Percentiles rank a stretch among this genome's conserved stretches.
These are phyloP conservation scores for Erebia aethiops DNA, from an alignment of 2,888 invertebrate species.

Conservation along the genomic window DNA sequence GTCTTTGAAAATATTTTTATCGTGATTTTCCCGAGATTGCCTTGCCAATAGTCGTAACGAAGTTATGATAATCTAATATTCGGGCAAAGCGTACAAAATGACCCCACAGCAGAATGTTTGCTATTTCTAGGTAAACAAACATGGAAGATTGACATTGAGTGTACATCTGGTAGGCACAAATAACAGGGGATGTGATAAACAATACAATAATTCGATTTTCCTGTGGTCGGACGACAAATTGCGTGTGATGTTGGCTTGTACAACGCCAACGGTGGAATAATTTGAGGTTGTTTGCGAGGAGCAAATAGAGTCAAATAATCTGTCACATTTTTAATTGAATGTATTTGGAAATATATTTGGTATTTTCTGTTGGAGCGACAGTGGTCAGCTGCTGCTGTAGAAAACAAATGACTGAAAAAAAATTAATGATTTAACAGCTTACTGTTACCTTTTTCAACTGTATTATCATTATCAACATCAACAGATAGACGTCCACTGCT, in stretches of 20 bases:
- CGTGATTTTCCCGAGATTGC: slow-evolving; percentile 35
- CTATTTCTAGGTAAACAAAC: slow-evolving; percentile 80
- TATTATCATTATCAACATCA: no score
- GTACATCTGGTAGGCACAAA: slow-evolving; percentile 81
- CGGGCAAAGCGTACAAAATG: slow-evolving; percentile 66
- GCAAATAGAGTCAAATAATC: slow-evolving; percentile 43
- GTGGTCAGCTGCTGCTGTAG: neutral
- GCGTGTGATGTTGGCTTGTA: slow-evolving; percentile 52
- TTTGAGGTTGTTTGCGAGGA: slow-evolving; percentile 28
- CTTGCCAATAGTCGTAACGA: slow-evolving; percentile 46
- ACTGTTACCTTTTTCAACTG: no score
- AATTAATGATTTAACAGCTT: no score
- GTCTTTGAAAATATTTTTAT: slow-evolving; percentile 4
- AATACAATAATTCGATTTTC: slow-evolving; percentile 76
- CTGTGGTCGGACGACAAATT: slow-evolving; percentile 68
- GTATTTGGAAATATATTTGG: neutral
- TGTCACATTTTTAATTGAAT: slow-evolving; percentile 4
- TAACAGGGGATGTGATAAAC: slow-evolving; percentile 75
- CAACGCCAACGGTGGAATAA: slow-evolving; percentile 34
- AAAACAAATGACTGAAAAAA: no score
- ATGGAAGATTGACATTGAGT: slow-evolving; percentile 77
- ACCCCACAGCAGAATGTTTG: slow-evolving; percentile 75
- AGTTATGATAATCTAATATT: slow-evolving; percentile 76
- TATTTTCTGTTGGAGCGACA: neutral
- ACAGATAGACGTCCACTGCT: no score